Percentiles rank a stretch among this genome's conserved stretches.
Evolutionary conservation across 2,888 invertebrate species (phyloP).

Genomic region (Celastrina argiolus): DNA sequence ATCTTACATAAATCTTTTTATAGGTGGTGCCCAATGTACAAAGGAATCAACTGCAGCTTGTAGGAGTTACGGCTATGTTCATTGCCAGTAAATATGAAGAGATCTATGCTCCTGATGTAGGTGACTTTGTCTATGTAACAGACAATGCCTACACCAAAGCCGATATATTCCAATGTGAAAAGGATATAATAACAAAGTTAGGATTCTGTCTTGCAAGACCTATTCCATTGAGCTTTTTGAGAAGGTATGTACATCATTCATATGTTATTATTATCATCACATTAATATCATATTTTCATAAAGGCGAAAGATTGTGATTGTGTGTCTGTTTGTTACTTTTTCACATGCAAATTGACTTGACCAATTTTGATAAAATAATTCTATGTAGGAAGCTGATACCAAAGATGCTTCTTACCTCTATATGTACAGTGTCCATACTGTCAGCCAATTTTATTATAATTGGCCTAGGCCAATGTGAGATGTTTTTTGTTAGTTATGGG

Average conservation of each 20-base stretch:
- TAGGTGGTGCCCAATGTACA: constrained; percentile 80
- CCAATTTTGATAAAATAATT: too few relatives aligned
- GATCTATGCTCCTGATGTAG: constrained; percentile 90
- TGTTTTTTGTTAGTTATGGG: too few relatives aligned
- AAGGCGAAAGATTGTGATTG: too few relatives aligned
- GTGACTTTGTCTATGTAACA: constrained; percentile 94
- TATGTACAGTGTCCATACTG: too few relatives aligned
- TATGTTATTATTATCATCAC: neutral
- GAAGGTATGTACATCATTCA: constrained; percentile 77
- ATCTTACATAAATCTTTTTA: constrained; percentile 39
- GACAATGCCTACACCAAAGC: constrained; percentile 89
- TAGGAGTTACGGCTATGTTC: constrained; percentile 93
- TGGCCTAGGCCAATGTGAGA: too few relatives aligned
- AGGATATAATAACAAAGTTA: constrained; percentile 84
- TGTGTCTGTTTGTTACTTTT: too few relatives aligned
- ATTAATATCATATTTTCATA: too few relatives aligned
- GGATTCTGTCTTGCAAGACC: constrained; percentile 91
- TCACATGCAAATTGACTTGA: too few relatives aligned
- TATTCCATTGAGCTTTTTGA: constrained; percentile 91
- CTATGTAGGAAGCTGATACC: too few relatives aligned
- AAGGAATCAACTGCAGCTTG: constrained; percentile 87
- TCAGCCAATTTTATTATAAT: too few relatives aligned
- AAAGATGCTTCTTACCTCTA: too few relatives aligned
- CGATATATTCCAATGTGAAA: constrained; percentile 91
- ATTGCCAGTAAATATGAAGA: constrained; percentile 97